Evolutionary conservation across 2,888 invertebrate genomes (phyloP).

Genomic region (Macrosiphum euphorbiae): DNA sequence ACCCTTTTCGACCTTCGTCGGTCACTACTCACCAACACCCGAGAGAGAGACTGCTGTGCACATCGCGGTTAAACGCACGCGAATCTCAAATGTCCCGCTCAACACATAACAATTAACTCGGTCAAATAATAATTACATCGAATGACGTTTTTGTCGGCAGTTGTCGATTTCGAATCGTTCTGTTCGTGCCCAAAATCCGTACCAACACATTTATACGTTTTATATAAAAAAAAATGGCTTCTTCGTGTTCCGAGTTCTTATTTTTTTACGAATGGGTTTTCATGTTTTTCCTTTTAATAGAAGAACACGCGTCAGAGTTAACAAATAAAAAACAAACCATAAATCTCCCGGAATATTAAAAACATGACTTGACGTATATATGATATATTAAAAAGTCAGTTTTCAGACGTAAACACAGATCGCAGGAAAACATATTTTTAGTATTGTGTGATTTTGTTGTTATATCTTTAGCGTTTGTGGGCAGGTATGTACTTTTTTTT

Average conservation of each 20-base stretch:
- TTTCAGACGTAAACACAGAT: background rate
- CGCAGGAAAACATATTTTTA: background rate
- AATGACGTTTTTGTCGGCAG: background rate
- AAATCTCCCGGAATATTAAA: conserved; percentile 29
- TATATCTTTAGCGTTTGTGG: background rate
- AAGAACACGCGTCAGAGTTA: background rate
- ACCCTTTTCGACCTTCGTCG: background rate
- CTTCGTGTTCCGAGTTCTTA: background rate
- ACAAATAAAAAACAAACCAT: conserved; percentile 36
- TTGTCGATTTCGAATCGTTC: background rate
- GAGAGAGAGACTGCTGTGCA: background rate
- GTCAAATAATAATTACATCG: background rate
- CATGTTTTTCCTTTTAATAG: conserved; percentile 8
- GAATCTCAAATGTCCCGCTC: background rate
- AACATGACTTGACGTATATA: conserved; percentile 1
- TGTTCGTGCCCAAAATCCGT: too few species aligned
- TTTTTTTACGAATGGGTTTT: conserved; percentile 33
- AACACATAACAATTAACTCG: conserved; percentile 6
- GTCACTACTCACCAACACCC: background rate
- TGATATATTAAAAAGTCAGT: conserved; percentile 28
- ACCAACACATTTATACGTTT: background rate
- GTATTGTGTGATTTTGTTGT: background rate
- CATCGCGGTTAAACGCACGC: background rate
- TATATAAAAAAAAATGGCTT: background rate
- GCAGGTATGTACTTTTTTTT: background rate